Conservation (phyloP, 2,113 vertebrate species). For the Actenoides hombroni region DNA sequence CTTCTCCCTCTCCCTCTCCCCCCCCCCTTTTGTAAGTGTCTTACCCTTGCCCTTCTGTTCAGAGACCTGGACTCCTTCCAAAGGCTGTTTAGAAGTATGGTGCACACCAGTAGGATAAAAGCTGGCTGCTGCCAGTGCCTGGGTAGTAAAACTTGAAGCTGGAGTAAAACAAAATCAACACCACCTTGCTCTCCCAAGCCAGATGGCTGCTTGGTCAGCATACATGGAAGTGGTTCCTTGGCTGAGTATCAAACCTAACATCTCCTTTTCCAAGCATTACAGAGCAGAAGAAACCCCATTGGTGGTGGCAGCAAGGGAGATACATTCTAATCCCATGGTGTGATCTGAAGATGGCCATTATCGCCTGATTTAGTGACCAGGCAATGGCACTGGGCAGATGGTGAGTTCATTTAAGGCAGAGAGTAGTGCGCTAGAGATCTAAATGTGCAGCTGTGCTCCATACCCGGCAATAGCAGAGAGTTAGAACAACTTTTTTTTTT, state of each 20-base stretch:
- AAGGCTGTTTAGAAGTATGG: not conserved
- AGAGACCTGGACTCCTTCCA: not conserved
- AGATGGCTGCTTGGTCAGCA: not conserved
- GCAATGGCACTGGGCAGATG: not conserved
- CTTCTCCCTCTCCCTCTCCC: not conserved
- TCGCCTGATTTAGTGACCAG: not conserved
- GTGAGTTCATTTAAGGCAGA: not conserved
- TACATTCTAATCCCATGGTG: not conserved
- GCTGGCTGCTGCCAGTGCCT: not conserved
- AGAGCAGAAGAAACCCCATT: not conserved
- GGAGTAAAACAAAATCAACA: not conserved
- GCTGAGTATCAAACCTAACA: not conserved
- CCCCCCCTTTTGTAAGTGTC: not conserved
- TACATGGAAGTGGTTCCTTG: not conserved
- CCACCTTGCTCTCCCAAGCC: not conserved
- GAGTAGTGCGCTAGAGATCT: not conserved
- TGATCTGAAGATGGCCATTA: not conserved
- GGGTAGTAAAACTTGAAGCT: not conserved
- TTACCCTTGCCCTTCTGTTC: not conserved
- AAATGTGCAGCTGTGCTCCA: not conserved
- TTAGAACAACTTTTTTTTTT: fast-evolving
- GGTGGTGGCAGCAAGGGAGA: not conserved
- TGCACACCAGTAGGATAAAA: not conserved
- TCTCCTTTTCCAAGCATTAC: not conserved
- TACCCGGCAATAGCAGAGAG: not conserved